These are phyloP conservation scores for Ammospiza caudacuta DNA, from an alignment of 2,113 vertebrate species.

Conservation along the genomic window DNA sequence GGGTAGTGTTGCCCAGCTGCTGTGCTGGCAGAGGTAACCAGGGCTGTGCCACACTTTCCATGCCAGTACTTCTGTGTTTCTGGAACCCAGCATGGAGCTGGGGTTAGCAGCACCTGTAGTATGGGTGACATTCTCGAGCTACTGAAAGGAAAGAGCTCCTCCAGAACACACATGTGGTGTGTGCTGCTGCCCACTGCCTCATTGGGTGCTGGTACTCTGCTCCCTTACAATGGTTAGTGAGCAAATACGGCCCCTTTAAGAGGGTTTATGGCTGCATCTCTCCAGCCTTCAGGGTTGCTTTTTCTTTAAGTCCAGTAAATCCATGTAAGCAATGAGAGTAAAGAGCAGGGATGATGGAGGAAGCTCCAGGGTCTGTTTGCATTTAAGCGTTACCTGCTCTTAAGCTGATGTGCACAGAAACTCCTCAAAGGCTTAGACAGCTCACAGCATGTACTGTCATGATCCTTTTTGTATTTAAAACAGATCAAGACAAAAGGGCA, in stretches of 20 bases:
- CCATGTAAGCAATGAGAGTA: background rate
- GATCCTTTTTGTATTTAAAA: constrained; percentile 12
- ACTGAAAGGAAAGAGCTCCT: background rate
- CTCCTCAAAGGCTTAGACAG: background rate
- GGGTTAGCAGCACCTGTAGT: background rate
- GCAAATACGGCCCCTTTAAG: background rate
- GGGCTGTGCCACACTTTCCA: accelerated
- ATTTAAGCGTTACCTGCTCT: constrained; percentile 4
- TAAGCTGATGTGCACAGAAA: background rate
- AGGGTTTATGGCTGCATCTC: background rate
- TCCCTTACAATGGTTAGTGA: background rate
- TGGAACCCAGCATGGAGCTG: background rate
- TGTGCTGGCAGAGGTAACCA: background rate
- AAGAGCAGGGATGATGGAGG: background rate
- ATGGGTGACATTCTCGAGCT: background rate
- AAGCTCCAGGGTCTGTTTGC: constrained; percentile 13
- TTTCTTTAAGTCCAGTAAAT: background rate
- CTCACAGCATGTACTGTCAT: background rate
- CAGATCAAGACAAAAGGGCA: background rate
- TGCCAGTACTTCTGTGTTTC: accelerated
- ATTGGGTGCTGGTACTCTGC: background rate
- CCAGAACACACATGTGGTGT: accelerated
- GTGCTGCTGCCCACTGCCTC: background rate
- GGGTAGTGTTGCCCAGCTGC: background rate
- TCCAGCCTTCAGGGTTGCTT: background rate